These are phyloP conservation scores for Acrocera orbiculus DNA, from an alignment of 2,888 invertebrate species.

Conservation along the genomic window DNA sequence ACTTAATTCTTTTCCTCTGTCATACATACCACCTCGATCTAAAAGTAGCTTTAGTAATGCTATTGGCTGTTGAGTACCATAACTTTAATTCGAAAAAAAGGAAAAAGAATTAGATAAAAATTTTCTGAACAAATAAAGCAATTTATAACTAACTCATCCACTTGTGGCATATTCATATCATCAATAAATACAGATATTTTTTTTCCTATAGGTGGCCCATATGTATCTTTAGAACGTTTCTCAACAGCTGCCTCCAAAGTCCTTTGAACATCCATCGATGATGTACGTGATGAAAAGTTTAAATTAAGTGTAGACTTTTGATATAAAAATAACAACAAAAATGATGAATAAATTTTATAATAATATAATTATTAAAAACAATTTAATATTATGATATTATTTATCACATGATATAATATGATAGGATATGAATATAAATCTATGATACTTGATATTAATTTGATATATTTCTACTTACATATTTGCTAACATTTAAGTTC, in stretches of 20 bases:
- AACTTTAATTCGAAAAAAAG: slow-evolving; percentile 25
- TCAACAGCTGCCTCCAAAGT: slow-evolving; percentile 77
- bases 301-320: slow-evolving; percentile 57
- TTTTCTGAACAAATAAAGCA: not conserved
- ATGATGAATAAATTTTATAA: not conserved
- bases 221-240: slow-evolving; percentile 77
- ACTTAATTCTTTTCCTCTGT: slow-evolving; percentile 70
- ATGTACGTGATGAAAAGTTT: slow-evolving; percentile 83
- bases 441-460: not conserved
- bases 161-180: slow-evolving; percentile 88
- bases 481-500: slow-evolving; percentile 46
- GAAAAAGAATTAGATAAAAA: not conserved
- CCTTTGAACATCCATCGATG: slow-evolving; percentile 76
- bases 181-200: slow-evolving; percentile 80
- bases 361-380: too few species aligned
- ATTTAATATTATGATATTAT: too few species aligned
- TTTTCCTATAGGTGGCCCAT: slow-evolving; percentile 80
- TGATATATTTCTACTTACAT: slow-evolving; percentile 39
- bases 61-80: slow-evolving; percentile 88
- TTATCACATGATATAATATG: too few species aligned
- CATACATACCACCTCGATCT: slow-evolving; percentile 77
- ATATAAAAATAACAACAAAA: slow-evolving; percentile 8
- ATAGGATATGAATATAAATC: too few species aligned
- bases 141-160: slow-evolving; percentile 34
- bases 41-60: slow-evolving; percentile 80